Base-by-base conservation (phyloP, 1,140 invertebrate species). In the Tachypleus tridentatus region DNA sequence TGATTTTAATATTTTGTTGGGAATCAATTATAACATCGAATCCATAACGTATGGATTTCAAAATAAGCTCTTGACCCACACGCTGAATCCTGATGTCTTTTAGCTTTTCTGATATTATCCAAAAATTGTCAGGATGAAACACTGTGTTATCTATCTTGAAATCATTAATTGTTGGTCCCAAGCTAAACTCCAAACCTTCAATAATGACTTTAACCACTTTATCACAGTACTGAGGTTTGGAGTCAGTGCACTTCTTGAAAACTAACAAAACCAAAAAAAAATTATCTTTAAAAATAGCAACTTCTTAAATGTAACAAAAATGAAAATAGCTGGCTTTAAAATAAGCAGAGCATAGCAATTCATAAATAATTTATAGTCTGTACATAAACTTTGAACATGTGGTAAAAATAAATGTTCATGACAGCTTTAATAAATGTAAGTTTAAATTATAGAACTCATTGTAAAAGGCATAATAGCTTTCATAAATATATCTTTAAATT, bases 11-110 rank as follows among this genome's bases (percentile, higher is more conserved):
- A 68, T 87, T 85, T 3, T 82, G 83, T 65, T 84, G 80, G 4
- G 78, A 77, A 72, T 85, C 84, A 76, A 86, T 87, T 4, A 85
- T 80, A 3, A 89, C 80, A 76, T 83, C 87, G 73, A 88, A 89
- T 56, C 85, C 84, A 71, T 87, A 85, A 61, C 80, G 80, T 56
- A 82, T 81, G 0, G 86, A 88, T 11, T 83, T 79, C 58, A 89
- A 84, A 4, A 84, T 75, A 0, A 88, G 73, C 0, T 80, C 82
- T 58, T 87, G 82, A 3, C 87, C 88, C 0, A 88, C 77, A 56
- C 81, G 79, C 3, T 81, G 82, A 4, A 91, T 80, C 5, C 81
- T 80, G 72, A 90, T 89, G 47, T 80, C 80, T 63, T 81, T 78
- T 51, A 80, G 65, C 8, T 61, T 69, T 60, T 65, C 80, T 78